Conservation (phyloP, 2,797 vertebrate genomes). For the Poeciliopsis turneri region DNA sequence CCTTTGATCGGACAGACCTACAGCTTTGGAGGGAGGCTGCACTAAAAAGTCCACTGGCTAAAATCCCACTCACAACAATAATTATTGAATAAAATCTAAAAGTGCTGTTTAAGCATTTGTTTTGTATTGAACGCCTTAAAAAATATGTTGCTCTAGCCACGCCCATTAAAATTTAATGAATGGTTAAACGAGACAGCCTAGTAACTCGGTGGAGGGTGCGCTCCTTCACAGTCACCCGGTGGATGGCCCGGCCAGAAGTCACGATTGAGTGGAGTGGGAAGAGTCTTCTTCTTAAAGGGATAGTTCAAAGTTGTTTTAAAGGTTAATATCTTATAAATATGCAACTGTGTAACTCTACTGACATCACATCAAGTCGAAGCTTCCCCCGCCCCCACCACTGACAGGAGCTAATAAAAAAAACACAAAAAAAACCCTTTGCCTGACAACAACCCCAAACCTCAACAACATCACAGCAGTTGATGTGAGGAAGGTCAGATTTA, state of each 20-base stretch:
- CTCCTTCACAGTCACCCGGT: background rate
- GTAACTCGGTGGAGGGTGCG: background rate
- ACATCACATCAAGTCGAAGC: background rate
- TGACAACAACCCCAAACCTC: background rate
- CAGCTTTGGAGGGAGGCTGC: conserved; percentile 6
- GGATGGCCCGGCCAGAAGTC: background rate
- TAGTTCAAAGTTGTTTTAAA: background rate
- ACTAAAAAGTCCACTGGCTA: background rate
- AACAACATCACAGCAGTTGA: background rate
- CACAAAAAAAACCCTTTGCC: background rate
- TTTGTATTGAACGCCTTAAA: background rate
- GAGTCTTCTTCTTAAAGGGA: background rate
- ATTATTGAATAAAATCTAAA: background rate
- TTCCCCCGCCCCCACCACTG: background rate
- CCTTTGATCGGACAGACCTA: conserved; percentile 16
- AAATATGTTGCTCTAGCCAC: background rate
- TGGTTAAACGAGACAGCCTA: background rate
- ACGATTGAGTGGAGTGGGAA: background rate
- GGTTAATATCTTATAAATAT: background rate
- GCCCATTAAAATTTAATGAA: conserved; percentile 6
- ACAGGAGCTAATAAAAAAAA: background rate
- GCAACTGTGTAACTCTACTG: background rate
- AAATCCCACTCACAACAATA: background rate
- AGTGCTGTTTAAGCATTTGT: background rate
- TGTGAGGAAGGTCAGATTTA: background rate